Conservation (phyloP, 2,888 invertebrate species). For the Tenthredo notha region DNA sequence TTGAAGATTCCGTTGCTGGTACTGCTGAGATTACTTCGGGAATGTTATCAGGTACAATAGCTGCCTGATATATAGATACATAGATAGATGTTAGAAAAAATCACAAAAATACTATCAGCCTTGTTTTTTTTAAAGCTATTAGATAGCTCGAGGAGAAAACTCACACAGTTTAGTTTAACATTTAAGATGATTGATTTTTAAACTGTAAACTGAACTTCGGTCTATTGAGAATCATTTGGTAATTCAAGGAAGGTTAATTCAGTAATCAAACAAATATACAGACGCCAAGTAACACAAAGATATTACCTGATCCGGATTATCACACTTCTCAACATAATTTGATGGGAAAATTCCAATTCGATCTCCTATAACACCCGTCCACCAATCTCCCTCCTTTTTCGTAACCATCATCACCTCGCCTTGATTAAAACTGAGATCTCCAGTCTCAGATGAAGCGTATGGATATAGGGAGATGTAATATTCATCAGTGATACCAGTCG, state of each 20-base stretch:
- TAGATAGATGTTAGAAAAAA: conserved; percentile 1
- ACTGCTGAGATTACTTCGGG: conserved; percentile 32
- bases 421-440: conserved; percentile 93
- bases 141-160: neutral
- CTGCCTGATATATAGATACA: conserved; percentile 38
- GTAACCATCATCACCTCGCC: conserved; percentile 93
- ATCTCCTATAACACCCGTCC: conserved; percentile 94
- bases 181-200: neutral
- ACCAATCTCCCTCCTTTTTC: conserved; percentile 98
- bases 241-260: neutral
- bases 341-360: conserved; percentile 97
- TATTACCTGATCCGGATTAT: conserved; percentile 75
- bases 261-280: neutral
- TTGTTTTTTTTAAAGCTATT: neutral
- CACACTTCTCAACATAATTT: conserved; percentile 93
- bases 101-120: neutral
- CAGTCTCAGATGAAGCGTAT: conserved; percentile 92
- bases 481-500: conserved; percentile 78
- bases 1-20: conserved; percentile 53
- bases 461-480: conserved; percentile 95
- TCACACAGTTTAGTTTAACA: neutral
- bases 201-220: conserved; percentile 1
- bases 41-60: conserved; percentile 42
- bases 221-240: neutral
- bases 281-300: neutral